phyloP scores from a whole-genome alignment of 1,140 invertebrate genomes.

The Drosophila asahinai region DNA sequence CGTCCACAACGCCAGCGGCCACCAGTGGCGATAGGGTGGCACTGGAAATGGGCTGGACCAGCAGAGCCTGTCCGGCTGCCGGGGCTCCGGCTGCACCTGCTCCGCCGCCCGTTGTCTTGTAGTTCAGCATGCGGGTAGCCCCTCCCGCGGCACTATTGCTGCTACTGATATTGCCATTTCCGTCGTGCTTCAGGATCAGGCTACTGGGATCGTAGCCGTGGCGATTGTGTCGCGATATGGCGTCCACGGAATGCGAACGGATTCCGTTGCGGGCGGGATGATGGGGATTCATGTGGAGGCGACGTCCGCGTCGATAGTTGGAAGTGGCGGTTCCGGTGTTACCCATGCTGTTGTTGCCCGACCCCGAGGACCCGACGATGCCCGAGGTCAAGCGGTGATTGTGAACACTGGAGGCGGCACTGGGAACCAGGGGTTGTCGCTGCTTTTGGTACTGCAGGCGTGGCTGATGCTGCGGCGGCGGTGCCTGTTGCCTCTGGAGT shows the following conservation, averaged over 20 bases:
- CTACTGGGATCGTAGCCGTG: conserved; percentile 77
- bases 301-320: conserved; percentile 66
- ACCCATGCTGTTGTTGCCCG: conserved; percentile 25
- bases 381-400: conserved; percentile 69
- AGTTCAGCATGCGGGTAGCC: conserved; percentile 75
- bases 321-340: conserved; percentile 32
- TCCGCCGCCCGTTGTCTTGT: conserved; percentile 54
- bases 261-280: conserved; percentile 46
- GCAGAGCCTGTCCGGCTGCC: conserved; percentile 65
- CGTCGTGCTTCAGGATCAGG: conserved; percentile 77
- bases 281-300: conserved; percentile 52
- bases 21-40: conserved; percentile 69
- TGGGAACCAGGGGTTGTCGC: conserved; percentile 68
- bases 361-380: conserved; percentile 21
- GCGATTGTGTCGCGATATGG: conserved; percentile 70
- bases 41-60: conserved; percentile 81
- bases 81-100: conserved; percentile 35
- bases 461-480: conserved; percentile 58
- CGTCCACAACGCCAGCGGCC: conserved; percentile 65
- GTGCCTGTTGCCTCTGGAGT: conserved; percentile 42
- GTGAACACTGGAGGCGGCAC: conserved; percentile 68
- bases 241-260: conserved; percentile 80
- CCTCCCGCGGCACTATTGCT: conserved; percentile 26
- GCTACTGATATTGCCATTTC: conserved; percentile 68
- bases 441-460: conserved; percentile 72